Evolutionary conservation across 2,797 vertebrate species (phyloP), one percentile per base, ranked within the genome.

Genomic region (Trichosurus vulpecula): DNA sequence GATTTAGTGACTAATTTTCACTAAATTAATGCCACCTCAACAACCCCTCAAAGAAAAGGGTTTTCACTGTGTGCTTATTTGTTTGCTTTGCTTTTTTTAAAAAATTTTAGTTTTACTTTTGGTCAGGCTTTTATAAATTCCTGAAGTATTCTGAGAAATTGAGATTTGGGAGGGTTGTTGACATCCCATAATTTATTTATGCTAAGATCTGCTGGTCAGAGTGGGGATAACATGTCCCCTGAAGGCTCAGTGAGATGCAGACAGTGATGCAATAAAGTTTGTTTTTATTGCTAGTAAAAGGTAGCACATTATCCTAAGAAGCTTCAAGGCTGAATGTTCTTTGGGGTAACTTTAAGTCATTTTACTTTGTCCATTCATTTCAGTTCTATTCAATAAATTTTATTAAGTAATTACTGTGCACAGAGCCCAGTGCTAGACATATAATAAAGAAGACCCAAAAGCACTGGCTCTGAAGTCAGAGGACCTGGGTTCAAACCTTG

Each of bases 11-110:
- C 61, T 66, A 6, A 66, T 66, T 66, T 66, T n/a, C 61, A 52
- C 25, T 90, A 93, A 95, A 58, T 56, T 56, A 95, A 58, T 25
- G 91, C 91, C 53, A 58, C 90, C 25, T 91, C 54, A 97, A 95
- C 92, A 96, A 91, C 92, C 91, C 81, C 92, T 94, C 90, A 97
- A 96, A 52, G 11, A 56, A 54, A 61, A 58, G 55, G 92, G n/a
- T 41, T 54, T n/a, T 13, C n/a, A 16, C n/a, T 9, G 4, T 66
- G 30, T 66, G 13, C 14, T n/a, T n/a, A 11, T 58, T 66, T n/a
- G 31, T 66, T 93, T 54, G 22, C 35, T 91, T 93, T 87, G 94
- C 30, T 94, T 90, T 92, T 74, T 56, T 54, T 66, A 95, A 74
- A 3, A 66, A 92, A 91, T 51, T 10, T 51, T 10, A 91, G 14